Conservation (phyloP, 1,140 invertebrate species). For the Melipona quadrifasciata region DNA sequence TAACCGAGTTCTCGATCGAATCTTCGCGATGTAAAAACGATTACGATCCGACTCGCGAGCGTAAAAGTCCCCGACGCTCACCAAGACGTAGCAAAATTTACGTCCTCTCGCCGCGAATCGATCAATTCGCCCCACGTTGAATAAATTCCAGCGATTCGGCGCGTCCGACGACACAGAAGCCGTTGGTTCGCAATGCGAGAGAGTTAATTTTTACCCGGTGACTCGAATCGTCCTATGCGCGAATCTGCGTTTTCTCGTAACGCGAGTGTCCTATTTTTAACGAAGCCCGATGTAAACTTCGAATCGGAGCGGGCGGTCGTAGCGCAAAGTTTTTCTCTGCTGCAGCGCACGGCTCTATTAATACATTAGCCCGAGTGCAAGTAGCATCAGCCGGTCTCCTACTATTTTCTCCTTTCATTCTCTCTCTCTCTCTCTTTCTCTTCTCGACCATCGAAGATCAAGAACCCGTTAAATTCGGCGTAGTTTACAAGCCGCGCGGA, state of each 20-base stretch:
- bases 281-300: slow-evolving; percentile 38
- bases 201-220: slow-evolving; percentile 7
- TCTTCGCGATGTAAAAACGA: no score
- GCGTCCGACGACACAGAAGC: no score
- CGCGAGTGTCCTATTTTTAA: slow-evolving; percentile 49
- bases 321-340: slow-evolving; percentile 36
- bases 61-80: no score
- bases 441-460: slow-evolving; percentile 63
- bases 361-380: slow-evolving; percentile 46
- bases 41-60: no score
- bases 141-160: no score
- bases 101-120: no score
- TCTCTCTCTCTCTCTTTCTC: not conserved
- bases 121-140: no score
- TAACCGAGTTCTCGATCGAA: no score
- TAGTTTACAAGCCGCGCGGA: slow-evolving; percentile 70
- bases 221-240: slow-evolving; percentile 4
- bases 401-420: slow-evolving; percentile 27
- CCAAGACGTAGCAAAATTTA: no score
- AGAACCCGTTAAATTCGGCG: slow-evolving; percentile 78
- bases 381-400: slow-evolving; percentile 27
- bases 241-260: slow-evolving; percentile 43
- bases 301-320: slow-evolving; percentile 28
- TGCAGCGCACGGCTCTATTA: slow-evolving; percentile 45
- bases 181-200: not conserved